Percentiles rank a stretch among this genome's conserved stretches.
These are phyloP conservation scores for Bombyx huttoni DNA, from an alignment of 2,888 invertebrate genomes.

Conservation along the genomic window DNA sequence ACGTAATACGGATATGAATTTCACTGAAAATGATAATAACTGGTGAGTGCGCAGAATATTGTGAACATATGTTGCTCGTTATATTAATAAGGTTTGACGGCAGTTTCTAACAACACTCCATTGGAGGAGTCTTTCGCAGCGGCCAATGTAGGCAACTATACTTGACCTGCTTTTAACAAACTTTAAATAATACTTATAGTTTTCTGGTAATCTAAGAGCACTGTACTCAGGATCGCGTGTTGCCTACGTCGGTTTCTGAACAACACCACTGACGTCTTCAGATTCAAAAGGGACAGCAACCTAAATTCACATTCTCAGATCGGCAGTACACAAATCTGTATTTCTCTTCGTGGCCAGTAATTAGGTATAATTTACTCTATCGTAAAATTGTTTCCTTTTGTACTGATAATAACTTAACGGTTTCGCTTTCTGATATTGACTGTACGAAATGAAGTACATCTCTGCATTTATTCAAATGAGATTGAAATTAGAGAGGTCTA, in stretches of 20 bases:
- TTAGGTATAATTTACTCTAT: background rate
- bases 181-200: slow-evolving; percentile 1
- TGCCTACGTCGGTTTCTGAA: slow-evolving; percentile 12
- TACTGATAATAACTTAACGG: background rate
- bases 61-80: slow-evolving; percentile 26
- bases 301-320: background rate
- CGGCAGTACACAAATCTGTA: background rate
- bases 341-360: background rate
- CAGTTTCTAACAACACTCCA: slow-evolving; percentile 10
- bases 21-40: slow-evolving; percentile 54
- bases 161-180: background rate
- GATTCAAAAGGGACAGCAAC: background rate
- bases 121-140: slow-evolving; percentile 17
- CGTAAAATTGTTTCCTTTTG: slow-evolving; percentile 2
- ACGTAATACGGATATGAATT: slow-evolving; percentile 52
- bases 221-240: slow-evolving; percentile 5
- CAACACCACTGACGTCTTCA: slow-evolving; percentile 6
- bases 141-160: slow-evolving; percentile 1
- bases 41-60: slow-evolving; percentile 39
- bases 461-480: slow-evolving; percentile 67
- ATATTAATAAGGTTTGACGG: background rate
- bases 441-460: slow-evolving; percentile 17
- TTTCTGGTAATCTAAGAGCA: background rate
- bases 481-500: slow-evolving; percentile 21
- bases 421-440: slow-evolving; percentile 3